These are phyloP conservation scores for Pristis pectinata DNA, from an alignment of 2,797 vertebrate species.

Conservation along the genomic window DNA sequence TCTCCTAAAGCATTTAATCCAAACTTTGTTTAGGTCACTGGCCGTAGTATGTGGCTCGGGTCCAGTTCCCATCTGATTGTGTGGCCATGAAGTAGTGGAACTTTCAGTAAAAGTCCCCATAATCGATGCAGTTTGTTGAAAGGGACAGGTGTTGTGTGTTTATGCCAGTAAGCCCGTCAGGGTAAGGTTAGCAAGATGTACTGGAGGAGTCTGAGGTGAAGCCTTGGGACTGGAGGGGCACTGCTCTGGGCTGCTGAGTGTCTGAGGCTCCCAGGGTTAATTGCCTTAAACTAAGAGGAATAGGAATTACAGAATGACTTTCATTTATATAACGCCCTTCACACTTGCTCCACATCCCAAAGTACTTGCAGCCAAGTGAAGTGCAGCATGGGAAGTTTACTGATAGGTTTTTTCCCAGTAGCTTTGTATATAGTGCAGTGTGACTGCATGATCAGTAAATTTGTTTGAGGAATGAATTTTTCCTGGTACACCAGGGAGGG, in stretches of 20 bases:
- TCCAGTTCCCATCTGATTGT: neutral
- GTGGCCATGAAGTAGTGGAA: too few species aligned
- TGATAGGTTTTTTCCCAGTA: neutral
- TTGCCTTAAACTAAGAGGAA: neutral
- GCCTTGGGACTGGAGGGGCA: neutral
- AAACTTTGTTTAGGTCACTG: too few species aligned
- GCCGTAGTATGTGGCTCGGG: neutral
- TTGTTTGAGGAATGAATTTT: neutral
- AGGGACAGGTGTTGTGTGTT: conserved; percentile 59
- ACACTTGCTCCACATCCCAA: neutral
- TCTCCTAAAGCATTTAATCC: neutral
- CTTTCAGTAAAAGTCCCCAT: too few species aligned
- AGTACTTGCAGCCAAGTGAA: neutral
- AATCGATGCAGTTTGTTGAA: conserved; percentile 41
- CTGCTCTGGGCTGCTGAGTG: neutral
- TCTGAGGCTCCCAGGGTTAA: too few species aligned
- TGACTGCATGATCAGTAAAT: too few species aligned
- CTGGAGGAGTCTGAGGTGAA: neutral
- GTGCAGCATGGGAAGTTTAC: neutral
- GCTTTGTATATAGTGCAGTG: too few species aligned
- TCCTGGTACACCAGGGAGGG: neutral
- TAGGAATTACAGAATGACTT: neutral
- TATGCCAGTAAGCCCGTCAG: neutral
- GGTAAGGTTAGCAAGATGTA: neutral
- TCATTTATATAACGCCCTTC: too few species aligned